A percentile compares a stretch with the other conserved stretches of the same genome.
These are phyloP conservation scores for Cheilosia scutellata DNA, from an alignment of 2,888 invertebrate species.

Conservation along the genomic window DNA sequence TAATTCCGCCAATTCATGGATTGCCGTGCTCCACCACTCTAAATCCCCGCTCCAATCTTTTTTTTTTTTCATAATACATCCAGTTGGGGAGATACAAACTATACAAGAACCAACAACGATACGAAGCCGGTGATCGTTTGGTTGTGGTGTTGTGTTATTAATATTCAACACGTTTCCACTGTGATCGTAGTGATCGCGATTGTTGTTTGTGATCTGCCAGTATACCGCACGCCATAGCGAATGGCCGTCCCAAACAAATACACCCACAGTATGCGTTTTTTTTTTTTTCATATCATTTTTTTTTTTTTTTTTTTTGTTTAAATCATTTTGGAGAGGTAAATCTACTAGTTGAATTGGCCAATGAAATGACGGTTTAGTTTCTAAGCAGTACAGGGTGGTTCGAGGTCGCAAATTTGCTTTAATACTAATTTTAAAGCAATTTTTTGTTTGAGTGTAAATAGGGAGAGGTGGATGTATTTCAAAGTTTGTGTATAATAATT, in stretches of 20 bases:
- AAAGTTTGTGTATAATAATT: too few species aligned
- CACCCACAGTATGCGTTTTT: slow-evolving; percentile 55
- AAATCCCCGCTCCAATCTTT: slow-evolving; percentile 70
- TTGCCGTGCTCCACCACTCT: slow-evolving; percentile 49
- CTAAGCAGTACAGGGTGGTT: slow-evolving; percentile 37
- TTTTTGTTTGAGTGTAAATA: too few species aligned
- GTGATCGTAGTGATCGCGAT: slow-evolving; percentile 66
- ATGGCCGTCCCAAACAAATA: slow-evolving; percentile 71
- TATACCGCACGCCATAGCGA: slow-evolving; percentile 47
- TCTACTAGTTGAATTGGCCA: slow-evolving; percentile 35
- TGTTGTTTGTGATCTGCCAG: slow-evolving; percentile 42
- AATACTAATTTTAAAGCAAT: background rate
- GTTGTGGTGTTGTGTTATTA: slow-evolving; percentile 68
- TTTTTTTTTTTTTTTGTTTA: background rate
- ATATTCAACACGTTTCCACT: slow-evolving; percentile 66
- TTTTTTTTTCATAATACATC: slow-evolving; percentile 22
- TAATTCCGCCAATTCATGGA: slow-evolving; percentile 72
- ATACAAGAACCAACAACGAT: slow-evolving; percentile 3
- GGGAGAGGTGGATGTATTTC: too few species aligned
- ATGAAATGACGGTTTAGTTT: slow-evolving; percentile 32
- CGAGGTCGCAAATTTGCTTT: background rate
- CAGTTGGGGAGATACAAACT: slow-evolving; percentile 34
- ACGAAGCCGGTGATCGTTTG: slow-evolving; percentile 63
- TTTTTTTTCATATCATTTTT: background rate
- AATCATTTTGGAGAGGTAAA: slow-evolving; percentile 36